phyloP scores from a whole-genome alignment of 2,888 invertebrate species.

The Tyria jacobaeae region DNA sequence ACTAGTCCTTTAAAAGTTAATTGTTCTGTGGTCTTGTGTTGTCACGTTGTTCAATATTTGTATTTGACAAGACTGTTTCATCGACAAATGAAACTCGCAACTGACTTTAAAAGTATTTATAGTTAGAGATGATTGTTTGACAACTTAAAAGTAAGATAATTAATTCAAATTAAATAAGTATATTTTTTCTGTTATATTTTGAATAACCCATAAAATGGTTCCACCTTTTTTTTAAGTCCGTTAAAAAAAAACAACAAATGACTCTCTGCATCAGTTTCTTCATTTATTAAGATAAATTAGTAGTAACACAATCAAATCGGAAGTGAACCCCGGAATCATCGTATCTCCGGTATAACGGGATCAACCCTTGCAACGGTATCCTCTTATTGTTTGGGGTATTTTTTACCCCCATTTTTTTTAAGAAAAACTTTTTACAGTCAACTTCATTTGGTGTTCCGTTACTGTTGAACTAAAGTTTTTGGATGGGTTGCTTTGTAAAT shows the following conservation, averaged over 20 bases:
- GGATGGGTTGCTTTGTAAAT: not conserved
- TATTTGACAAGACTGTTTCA: no score
- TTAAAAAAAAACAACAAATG: not conserved
- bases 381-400: slow-evolving; percentile 56
- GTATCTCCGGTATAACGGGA: slow-evolving; percentile 60
- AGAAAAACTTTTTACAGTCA: slow-evolving; percentile 60
- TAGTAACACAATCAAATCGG: slow-evolving; percentile 55
- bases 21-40: no score
- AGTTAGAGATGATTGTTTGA: no score
- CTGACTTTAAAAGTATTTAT: no score
- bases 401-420: slow-evolving; percentile 47
- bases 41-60: no score
- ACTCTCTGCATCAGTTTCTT: slow-evolving; percentile 13
- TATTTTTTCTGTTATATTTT: no score
- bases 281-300: slow-evolving; percentile 25
- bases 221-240: not conserved
- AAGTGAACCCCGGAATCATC: slow-evolving; percentile 71
- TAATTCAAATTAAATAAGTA: no score
- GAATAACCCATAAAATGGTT: no score
- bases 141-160: no score
- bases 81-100: no score
- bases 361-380: slow-evolving; percentile 66
- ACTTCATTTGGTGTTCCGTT: slow-evolving; percentile 64
- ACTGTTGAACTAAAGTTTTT: slow-evolving; percentile 34
- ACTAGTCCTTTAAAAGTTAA: no score